Base-by-base conservation (phyloP, 2,888 invertebrate genomes). In the Ophion obscuratus region DNA sequence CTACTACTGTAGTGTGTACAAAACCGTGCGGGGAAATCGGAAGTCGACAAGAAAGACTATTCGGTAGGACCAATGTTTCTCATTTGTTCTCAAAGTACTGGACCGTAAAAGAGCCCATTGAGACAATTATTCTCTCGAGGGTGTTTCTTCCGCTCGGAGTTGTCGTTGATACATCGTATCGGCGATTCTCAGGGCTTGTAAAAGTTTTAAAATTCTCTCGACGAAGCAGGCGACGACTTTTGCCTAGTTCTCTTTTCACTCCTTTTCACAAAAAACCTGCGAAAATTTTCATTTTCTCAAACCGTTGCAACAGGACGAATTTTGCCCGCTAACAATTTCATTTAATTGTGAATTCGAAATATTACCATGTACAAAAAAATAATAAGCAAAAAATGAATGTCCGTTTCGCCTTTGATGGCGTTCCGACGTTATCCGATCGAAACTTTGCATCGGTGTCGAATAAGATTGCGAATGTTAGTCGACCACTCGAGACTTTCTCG, bases 41-140 rank as follows among this genome's bases (percentile, higher is more conserved):
- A 57, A 47, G 71, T 11, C 62, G 61, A 62, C 67, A 57, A 27
- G 36, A 75, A 62, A 77, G 71, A 68, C 67, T 71, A 67, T 81
- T 77, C 27, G 66, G 66, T 78, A 31, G 47, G 70, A 83, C 61
- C 67, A 68, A 85, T 87, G 79, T 80, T 47, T 67, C 83, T 64
- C 81, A 84, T 87, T 87, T 85, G 80, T 85, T 81, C 61, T 64
- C 20, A 36, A 81, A 73, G 79, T 81, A 66, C 67, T 76, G 61
- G 59, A 82, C 75, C 82, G 75, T 70, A n/a, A 77, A 77, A 61
- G 66, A 81, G 24, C 24, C 36, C 71, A 53, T 47, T 40, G 27
- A 73, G 64, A 62, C 80, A 83, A 77, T 75, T 79, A 82, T 84
- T 79, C 74, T 66, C 66, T 75, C 79, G 67, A 68, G 61, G 75